Conservation (phyloP, 1,140 invertebrate species). For the Lepeophtheirus salmonis region DNA sequence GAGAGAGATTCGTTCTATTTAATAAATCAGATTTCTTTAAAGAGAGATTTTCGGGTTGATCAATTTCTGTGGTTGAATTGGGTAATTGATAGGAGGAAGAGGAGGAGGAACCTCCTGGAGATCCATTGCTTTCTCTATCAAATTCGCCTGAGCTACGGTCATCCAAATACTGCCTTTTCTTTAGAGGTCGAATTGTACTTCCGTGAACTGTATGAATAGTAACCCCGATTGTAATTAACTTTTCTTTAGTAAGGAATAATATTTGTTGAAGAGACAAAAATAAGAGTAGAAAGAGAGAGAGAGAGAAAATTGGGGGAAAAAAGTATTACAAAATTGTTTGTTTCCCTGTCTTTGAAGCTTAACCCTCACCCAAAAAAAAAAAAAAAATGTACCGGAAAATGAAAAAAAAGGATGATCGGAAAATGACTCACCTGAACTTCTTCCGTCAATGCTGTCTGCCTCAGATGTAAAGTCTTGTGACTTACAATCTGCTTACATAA, state of each 20-base stretch:
- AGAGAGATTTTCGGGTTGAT: slow-evolving; percentile 13
- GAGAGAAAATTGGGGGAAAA: not conserved
- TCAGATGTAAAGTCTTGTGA: slow-evolving; percentile 14
- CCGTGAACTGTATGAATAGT: not conserved
- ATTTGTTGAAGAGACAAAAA: too few relatives aligned
- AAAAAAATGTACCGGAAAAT: not conserved
- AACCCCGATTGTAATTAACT: not conserved
- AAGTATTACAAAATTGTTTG: not conserved
- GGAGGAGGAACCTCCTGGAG: slow-evolving; percentile 9
- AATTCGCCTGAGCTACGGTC: not conserved
- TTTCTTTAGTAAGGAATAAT: not conserved
- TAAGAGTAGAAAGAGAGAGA: not conserved
- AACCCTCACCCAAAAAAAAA: too few relatives aligned
- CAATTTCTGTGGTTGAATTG: slow-evolving; percentile 7
- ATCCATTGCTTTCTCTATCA: slow-evolving; percentile 1
- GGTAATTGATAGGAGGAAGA: slow-evolving; percentile 3
- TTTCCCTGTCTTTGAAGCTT: too few relatives aligned
- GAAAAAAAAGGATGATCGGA: too few relatives aligned
- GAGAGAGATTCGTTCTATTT: not conserved
- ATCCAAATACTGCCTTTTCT: not conserved
- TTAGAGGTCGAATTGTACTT: not conserved
- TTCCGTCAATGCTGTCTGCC: slow-evolving; percentile 18
- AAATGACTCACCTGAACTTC: slow-evolving; percentile 17
- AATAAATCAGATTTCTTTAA: not conserved
- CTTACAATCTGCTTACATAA: slow-evolving; percentile 11